phyloP scores from a whole-genome alignment of 2,797 vertebrate genomes.

The Chelon labrosus region DNA sequence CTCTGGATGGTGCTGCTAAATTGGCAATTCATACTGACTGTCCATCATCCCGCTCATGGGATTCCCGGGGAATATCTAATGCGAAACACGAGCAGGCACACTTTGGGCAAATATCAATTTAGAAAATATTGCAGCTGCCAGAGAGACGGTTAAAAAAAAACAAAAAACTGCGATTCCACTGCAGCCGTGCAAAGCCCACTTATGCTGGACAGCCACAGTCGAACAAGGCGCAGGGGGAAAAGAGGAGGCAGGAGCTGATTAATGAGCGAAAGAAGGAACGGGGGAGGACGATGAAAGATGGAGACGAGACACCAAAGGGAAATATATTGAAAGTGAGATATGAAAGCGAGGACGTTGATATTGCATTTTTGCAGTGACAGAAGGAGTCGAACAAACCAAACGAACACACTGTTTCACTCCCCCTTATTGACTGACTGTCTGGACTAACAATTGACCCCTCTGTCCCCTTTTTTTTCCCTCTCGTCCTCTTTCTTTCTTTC shows the following conservation, averaged over 20 bases:
- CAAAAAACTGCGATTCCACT: neutral
- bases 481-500: neutral
- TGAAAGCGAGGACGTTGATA: neutral
- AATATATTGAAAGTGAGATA: slow-evolving; percentile 13
- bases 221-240: slow-evolving; percentile 7
- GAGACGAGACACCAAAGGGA: slow-evolving; percentile 9
- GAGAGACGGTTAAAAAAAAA: neutral
- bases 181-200: slow-evolving; percentile 37
- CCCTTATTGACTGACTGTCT: slow-evolving; percentile 7
- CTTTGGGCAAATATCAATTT: slow-evolving; percentile 51
- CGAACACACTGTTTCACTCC: slow-evolving; percentile 10
- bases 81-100: slow-evolving; percentile 41
- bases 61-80: slow-evolving; percentile 39
- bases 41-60: slow-evolving; percentile 36
- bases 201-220: slow-evolving; percentile 22
- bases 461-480: neutral
- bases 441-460: slow-evolving; percentile 29
- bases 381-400: neutral
- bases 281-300: neutral
- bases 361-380: neutral
- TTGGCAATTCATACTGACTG: slow-evolving; percentile 52
- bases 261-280: slow-evolving; percentile 8
- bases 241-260: slow-evolving; percentile 1
- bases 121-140: slow-evolving; percentile 35
- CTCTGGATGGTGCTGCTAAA: slow-evolving; percentile 30